Base-by-base conservation (phyloP, 2,888 invertebrate genomes). In the Tryphoninae sp. region DNA sequence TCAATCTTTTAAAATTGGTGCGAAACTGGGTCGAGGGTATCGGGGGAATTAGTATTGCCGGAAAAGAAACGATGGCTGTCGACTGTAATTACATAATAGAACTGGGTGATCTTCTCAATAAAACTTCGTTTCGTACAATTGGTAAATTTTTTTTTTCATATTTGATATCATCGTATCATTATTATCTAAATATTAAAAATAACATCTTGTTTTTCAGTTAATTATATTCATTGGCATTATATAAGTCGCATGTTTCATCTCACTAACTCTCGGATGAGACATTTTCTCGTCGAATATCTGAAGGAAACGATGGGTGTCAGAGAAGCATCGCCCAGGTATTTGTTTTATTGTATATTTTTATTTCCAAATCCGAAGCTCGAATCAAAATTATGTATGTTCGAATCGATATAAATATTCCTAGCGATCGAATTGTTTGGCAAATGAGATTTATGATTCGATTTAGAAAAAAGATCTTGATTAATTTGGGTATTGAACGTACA, bases 191-290 rank as follows among this genome's bases (percentile, higher is more conserved):
- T 61, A 26, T 26, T 61, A n/a, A 33, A 26, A 6, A 26, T 13
- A 13, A 61, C 16, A n/a, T 67, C 4, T 22, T 8, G 2, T 51
- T 64, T 72, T 74, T 4, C 72, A 86, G 86, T 86, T 0, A 86
- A 86, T 78, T 86, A 86, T 58, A 1, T 86, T 1, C 86, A 86
- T 59, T 86, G 86, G 86, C 74, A 82, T 42, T 78, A 85, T 75
- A 42, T 86, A 11, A 73, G 67, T 59, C 69, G 75, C 42, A 68
- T 85, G 23, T 11, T 86, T 4, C 19, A 62, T 33, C 76, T 49
- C 6, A 75, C 83, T 6, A 84, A 84, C 33, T 64, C 78, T 6
- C 67, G 84, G 23, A 84, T 84, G 84, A 81, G 80, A 23, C 59
- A 67, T 4, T 67, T 81, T 55, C 73, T 81, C 7, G 51, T 69